Evolutionary conservation across 2,888 invertebrate species (phyloP).

Genomic region (Pterostichus niger): DNA sequence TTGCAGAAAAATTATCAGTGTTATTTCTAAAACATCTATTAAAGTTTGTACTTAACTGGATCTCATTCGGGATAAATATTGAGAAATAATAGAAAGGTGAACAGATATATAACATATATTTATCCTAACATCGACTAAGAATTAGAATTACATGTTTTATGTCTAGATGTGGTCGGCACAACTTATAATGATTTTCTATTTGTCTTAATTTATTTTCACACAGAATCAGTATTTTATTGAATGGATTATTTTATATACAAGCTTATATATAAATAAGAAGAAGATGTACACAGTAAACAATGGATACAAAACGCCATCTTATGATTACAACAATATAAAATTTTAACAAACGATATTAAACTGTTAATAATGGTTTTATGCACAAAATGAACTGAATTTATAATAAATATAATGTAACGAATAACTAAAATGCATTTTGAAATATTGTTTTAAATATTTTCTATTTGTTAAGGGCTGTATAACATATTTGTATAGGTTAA

Average conservation of each 20-base stretch:
- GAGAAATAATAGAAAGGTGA: background rate
- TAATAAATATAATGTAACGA: background rate
- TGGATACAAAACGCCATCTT: too few relatives aligned
- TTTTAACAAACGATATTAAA: slow-evolving; percentile 14
- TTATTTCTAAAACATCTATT: too few relatives aligned
- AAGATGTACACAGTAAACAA: background rate
- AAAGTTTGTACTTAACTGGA: slow-evolving; percentile 6
- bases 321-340: background rate
- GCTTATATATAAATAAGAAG: slow-evolving; percentile 32
- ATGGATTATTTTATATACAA: slow-evolving; percentile 34
- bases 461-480: slow-evolving; percentile 37
- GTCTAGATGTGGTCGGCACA: slow-evolving; percentile 49
- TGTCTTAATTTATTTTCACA: slow-evolving; percentile 6
- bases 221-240: slow-evolving; percentile 9
- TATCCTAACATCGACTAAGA: background rate
- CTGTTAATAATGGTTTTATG: slow-evolving; percentile 11
- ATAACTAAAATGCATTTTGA: slow-evolving; percentile 13
- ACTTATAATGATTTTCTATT: slow-evolving; percentile 16
- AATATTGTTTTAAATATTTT: slow-evolving; percentile 58
- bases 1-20: too few relatives aligned
- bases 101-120: background rate
- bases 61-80: background rate
- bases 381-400: slow-evolving; percentile 38
- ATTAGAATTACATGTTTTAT: slow-evolving; percentile 25
- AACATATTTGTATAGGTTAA: slow-evolving; percentile 45